Conservation (phyloP, 2,888 invertebrate species). For the Erebia epiphron region DNA sequence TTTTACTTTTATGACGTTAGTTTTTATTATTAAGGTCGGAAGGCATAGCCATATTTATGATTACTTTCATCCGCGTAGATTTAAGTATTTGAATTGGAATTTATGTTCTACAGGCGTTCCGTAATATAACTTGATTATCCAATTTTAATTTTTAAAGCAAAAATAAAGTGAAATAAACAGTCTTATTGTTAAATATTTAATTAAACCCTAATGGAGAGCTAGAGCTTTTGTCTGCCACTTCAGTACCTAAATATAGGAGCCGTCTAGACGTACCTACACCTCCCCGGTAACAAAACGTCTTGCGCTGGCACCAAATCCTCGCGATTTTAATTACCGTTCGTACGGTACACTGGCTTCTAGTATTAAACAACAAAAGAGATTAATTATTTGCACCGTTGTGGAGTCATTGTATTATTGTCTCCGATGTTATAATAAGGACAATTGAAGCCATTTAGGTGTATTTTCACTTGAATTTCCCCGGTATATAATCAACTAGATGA, state of each 20-base stretch:
- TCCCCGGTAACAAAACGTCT: conserved; percentile 13
- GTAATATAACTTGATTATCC: too few species aligned
- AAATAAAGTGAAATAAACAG: not conserved
- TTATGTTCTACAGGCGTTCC: too few species aligned
- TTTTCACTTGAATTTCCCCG: not conserved
- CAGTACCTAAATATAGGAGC: conserved; percentile 14
- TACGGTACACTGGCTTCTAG: conserved; percentile 54
- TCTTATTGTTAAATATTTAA: not conserved
- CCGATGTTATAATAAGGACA: not conserved
- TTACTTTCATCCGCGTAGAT: too few species aligned
- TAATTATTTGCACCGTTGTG: conserved; percentile 51
- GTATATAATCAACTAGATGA: too few species aligned
- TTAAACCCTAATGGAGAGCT: not conserved
- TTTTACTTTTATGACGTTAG: not conserved
- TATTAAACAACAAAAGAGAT: conserved; percentile 65
- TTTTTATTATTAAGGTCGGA: not conserved
- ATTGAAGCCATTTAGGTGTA: conserved; percentile 9
- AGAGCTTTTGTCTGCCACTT: not conserved
- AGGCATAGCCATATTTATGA: too few species aligned
- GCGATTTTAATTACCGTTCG: conserved; percentile 57
- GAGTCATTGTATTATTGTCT: conserved; percentile 48
- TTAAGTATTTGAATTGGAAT: too few species aligned
- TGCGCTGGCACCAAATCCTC: conserved; percentile 8
- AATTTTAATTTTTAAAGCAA: not conserved
- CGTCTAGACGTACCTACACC: conserved; percentile 23